phyloP scores from a whole-genome alignment of 2,888 invertebrate species.

The Cantharis rufa region DNA sequence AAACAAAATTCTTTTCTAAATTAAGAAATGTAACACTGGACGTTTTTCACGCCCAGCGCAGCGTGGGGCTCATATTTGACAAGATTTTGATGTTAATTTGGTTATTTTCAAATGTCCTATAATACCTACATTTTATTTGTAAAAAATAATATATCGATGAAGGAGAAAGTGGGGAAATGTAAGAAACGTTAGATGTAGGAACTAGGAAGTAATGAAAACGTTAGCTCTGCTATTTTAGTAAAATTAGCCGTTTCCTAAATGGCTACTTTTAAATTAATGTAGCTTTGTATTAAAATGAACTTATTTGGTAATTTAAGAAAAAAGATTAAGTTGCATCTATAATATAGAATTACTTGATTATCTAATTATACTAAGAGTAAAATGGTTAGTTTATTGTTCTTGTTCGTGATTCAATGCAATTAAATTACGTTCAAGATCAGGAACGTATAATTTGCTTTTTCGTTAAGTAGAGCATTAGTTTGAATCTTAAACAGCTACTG shows the following conservation, averaged over 20 bases:
- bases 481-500: conserved; percentile 47
- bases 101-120: no score
- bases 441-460: conserved; percentile 17
- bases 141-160: no score
- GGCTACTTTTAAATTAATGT: neutral
- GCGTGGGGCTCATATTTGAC: no score
- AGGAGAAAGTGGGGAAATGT: no score
- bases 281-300: neutral
- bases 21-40: no score
- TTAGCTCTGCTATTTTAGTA: neutral
- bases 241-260: neutral
- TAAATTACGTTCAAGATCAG: conserved; percentile 2
- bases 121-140: no score
- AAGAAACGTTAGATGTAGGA: neutral
- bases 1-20: no score
- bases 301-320: neutral
- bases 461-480: conserved; percentile 37
- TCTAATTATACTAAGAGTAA: neutral
- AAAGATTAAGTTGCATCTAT: neutral
- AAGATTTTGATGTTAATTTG: no score
- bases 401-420: conserved; percentile 1
- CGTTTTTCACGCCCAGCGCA: no score
- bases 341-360: neutral
- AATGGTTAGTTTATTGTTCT: neutral
- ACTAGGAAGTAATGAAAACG: neutral